phyloP scores from a whole-genome alignment of 1,140 invertebrate species.

The Camponotus pennsylvanicus region DNA sequence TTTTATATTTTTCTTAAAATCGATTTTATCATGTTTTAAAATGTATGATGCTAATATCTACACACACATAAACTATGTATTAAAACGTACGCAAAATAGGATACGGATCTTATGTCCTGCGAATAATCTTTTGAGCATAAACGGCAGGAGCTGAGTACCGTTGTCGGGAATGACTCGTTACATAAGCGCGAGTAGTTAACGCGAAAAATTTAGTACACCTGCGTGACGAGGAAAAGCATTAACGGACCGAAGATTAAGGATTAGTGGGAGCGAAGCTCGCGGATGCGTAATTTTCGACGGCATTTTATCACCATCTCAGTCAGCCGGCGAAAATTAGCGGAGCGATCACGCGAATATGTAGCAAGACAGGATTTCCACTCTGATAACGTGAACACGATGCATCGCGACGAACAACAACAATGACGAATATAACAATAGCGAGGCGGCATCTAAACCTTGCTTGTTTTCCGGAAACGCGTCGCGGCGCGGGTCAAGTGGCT shows the following conservation, averaged over 20 bases:
- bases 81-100: not conserved
- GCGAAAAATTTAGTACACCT: conserved; percentile 48
- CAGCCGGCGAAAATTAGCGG: conserved; percentile 49
- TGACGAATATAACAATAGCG: conserved; percentile 48
- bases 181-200: conserved; percentile 16
- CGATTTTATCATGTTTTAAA: conserved; percentile 28
- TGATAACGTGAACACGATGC: conserved; percentile 69
- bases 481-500: not conserved
- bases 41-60: not conserved
- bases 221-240: conserved; percentile 29
- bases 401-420: conserved; percentile 29
- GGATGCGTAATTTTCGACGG: conserved; percentile 29
- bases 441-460: conserved; percentile 2
- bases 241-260: conserved; percentile 33
- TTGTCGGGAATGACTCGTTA: conserved; percentile 35
- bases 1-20: conserved; percentile 45
- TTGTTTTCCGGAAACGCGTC: conserved; percentile 55
- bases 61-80: not conserved
- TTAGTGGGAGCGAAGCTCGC: not conserved
- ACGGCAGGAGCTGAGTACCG: conserved; percentile 7
- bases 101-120: conserved; percentile 6
- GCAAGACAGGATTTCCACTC: conserved; percentile 75
- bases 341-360: conserved; percentile 41
- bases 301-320: conserved; percentile 7
- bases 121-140: conserved; percentile 22